These are phyloP conservation scores for Engystomops pustulosus DNA, from an alignment of 2,113 vertebrate genomes.

Conservation along the genomic window DNA sequence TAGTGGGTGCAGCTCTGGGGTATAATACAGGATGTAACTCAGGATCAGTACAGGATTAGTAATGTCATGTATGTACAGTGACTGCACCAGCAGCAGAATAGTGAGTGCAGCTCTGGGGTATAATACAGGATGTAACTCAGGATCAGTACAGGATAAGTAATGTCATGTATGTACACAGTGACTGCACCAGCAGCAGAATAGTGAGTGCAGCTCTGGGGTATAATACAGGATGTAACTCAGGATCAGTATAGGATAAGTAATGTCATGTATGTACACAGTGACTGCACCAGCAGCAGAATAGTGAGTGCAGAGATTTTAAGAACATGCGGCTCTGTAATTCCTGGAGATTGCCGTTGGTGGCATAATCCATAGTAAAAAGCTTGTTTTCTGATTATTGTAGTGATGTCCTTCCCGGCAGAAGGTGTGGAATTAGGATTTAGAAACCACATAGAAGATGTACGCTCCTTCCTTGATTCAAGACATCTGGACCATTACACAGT, in stretches of 20 bases:
- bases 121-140: too few species aligned
- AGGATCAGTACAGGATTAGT: too few species aligned
- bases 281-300: not conserved
- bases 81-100: too few species aligned
- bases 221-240: not conserved
- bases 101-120: too few species aligned
- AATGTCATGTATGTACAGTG: too few species aligned
- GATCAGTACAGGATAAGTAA: too few species aligned
- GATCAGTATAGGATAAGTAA: not conserved
- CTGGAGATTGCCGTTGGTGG: not conserved
- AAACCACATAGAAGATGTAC: slow-evolving; percentile 97
- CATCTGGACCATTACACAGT: slow-evolving; percentile 98
- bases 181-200: not conserved
- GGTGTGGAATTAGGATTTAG: slow-evolving; percentile 91
- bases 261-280: not conserved
- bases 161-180: too few species aligned
- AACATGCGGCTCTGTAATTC: not conserved
- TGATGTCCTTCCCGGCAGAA: slow-evolving; percentile 98
- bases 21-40: too few species aligned
- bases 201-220: not conserved
- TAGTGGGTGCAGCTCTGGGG: too few species aligned
- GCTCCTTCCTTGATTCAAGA: slow-evolving; percentile 93
- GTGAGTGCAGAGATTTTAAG: not conserved
- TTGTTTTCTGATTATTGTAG: slow-evolving; percentile 67
- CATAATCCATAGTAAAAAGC: not conserved